Evolutionary conservation across 2,888 invertebrate species (phyloP).

Genomic region (Tenthredo notha): DNA sequence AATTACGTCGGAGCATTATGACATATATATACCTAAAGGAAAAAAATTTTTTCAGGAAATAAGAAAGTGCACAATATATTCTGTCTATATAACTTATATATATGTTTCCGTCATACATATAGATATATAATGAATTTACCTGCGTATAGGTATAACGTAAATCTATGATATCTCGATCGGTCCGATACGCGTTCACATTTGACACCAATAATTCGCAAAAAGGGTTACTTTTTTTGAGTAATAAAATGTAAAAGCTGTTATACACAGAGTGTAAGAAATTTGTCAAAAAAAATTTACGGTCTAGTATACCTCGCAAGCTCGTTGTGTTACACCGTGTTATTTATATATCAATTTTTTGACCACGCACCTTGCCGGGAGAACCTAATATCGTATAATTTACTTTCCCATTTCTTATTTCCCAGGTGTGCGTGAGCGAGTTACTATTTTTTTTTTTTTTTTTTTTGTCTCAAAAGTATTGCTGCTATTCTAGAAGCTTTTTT

Average conservation of each 20-base stretch:
- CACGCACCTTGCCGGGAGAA: not conserved
- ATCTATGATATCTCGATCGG: not conserved
- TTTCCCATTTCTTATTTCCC: slow-evolving; percentile 6
- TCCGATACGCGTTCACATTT: not conserved
- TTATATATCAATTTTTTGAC: slow-evolving; percentile 11
- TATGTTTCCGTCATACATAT: not conserved
- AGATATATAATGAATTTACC: too few species aligned
- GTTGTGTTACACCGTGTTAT: not conserved
- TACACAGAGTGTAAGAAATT: not conserved
- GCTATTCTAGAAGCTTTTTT: not conserved
- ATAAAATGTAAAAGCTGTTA: not conserved
- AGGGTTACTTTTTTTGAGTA: not conserved
- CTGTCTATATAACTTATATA: not conserved
- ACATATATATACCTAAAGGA: too few species aligned
- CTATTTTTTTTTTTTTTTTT: too few species aligned
- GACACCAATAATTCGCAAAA: not conserved
- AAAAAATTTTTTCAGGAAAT: not conserved
- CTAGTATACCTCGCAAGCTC: not conserved
- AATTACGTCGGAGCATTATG: not conserved
- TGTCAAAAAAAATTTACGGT: not conserved
- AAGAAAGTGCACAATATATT: not conserved
- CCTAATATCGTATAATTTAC: not conserved
- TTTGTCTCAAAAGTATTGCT: not conserved
- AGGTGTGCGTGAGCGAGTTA: slow-evolving; percentile 14
- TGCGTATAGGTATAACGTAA: not conserved